Percentiles rank a stretch among this genome's conserved stretches.
Evolutionary conservation across 2,113 vertebrate species (phyloP).

Genomic region (Leucoraja erinaceus): DNA sequence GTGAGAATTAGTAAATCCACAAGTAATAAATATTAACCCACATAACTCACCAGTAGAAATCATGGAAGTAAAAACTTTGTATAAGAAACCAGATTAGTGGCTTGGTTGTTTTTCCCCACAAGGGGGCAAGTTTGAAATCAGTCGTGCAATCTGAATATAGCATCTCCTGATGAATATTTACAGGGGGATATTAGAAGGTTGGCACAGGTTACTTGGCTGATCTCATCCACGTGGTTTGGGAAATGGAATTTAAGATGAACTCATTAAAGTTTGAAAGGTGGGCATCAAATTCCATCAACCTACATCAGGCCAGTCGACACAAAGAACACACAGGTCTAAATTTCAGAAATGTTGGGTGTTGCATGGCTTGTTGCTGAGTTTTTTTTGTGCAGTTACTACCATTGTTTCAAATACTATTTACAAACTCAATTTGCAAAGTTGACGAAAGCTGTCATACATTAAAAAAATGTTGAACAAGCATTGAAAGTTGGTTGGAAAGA

Average conservation of each 20-base stretch:
- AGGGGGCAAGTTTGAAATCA: background rate
- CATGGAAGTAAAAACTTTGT: background rate
- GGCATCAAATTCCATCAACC: background rate
- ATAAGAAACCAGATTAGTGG: background rate
- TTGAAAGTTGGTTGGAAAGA: background rate
- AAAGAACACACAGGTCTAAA: background rate
- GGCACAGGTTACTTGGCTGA: background rate
- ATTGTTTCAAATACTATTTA: background rate
- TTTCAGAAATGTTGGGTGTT: background rate
- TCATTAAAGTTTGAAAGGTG: background rate
- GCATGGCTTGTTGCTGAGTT: background rate
- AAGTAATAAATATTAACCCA: background rate
- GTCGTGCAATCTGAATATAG: background rate
- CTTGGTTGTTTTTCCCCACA: background rate
- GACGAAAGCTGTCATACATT: background rate
- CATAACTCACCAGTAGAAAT: background rate
- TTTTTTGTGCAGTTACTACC: conserved; percentile 1
- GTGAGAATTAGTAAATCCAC: background rate
- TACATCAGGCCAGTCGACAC: background rate
- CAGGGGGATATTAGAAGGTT: background rate
- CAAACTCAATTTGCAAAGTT: background rate
- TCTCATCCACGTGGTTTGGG: background rate
- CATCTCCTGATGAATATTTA: background rate
- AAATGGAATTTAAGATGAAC: background rate
- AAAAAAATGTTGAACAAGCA: background rate